Percentiles rank a stretch among this genome's conserved stretches.
phyloP scores from a whole-genome alignment of 2,797 vertebrate species.

The Gymnocypris eckloni region DNA sequence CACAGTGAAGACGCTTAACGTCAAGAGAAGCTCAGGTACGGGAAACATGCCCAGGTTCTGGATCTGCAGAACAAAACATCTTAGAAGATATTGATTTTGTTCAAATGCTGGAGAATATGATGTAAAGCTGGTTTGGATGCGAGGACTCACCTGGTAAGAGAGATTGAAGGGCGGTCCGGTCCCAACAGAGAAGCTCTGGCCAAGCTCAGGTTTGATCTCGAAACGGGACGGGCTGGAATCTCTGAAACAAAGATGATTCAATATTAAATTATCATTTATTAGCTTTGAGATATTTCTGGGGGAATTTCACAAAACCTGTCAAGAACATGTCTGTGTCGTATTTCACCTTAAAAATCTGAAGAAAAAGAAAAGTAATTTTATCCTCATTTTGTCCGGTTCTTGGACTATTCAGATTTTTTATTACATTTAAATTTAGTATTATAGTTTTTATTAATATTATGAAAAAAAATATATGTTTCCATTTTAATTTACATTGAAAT shows the following conservation, averaged over 20 bases:
- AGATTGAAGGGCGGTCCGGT: slow-evolving; percentile 80
- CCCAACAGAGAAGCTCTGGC: slow-evolving; percentile 69
- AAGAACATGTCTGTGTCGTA: background rate
- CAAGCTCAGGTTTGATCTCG: slow-evolving; percentile 80
- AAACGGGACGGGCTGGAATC: slow-evolving; percentile 83
- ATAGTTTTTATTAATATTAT: background rate
- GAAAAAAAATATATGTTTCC: too few species aligned
- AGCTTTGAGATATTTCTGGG: background rate
- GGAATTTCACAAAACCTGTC: background rate
- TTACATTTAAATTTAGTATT: background rate
- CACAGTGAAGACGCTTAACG: slow-evolving; percentile 81
- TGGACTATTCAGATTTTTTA: background rate
- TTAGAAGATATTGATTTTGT: slow-evolving; percentile 2
- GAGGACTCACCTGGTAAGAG: slow-evolving; percentile 79
- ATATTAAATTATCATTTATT: background rate
- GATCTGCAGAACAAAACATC: slow-evolving; percentile 74
- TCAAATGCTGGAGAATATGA: background rate
- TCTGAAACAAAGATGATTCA: slow-evolving; percentile 69
- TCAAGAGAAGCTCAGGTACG: slow-evolving; percentile 78
- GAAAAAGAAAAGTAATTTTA: background rate
- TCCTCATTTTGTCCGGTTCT: background rate
- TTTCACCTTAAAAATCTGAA: background rate
- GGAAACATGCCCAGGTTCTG: slow-evolving; percentile 90
- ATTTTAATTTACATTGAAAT: too few species aligned
- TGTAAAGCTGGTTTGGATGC: background rate